Evolutionary conservation across 2,888 invertebrate genomes (phyloP), one percentile per base, ranked within the genome.

Genomic region (Eristalis intricaria): DNA sequence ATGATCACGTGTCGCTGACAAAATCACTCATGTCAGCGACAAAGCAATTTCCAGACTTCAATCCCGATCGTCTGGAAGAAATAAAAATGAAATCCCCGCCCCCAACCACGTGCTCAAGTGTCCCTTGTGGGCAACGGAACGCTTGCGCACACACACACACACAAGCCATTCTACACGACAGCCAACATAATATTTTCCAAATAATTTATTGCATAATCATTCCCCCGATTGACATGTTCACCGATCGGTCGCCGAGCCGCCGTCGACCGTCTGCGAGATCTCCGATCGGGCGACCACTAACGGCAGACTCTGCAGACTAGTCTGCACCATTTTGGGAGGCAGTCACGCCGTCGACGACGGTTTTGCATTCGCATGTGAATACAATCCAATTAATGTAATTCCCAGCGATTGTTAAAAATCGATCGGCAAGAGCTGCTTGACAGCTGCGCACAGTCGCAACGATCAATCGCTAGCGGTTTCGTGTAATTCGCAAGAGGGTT

Each of bases 331-430:
- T 68, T 84, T 61, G 63, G 73, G 76, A 73, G 68, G 81, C 83
- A 50, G 56, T 66, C 77, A 32, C 38, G 56, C n/a, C 35, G 56
- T 8, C 63, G 11, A 74, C 63, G 66, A 50, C 50, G 60, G 64
- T 84, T 87, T 87, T 87, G 87, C 87, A 87, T 87, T 84, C 84
- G 75, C 79, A 76, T 84, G 84, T 84, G 84, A 84, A 84, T 80
- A 76, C 84, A 84, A 87, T 84, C 87, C 87, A 87, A 87, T 87
- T 87, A 87, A 84, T 84, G 84, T 87, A 84, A 84, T 87, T 87
- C 84, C 79, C 87, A 87, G 79, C 79, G 79, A 87, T 87, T 87
- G 87, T 87, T 87, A 84, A 80, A 76, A 76, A 76, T 66, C 74
- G 84, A 84, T 80, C 71, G 60, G 64, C 64, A 43, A 68, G 58